These are phyloP conservation scores for Theristicus caerulescens DNA, from an alignment of 2,113 vertebrate genomes.

Conservation along the genomic window DNA sequence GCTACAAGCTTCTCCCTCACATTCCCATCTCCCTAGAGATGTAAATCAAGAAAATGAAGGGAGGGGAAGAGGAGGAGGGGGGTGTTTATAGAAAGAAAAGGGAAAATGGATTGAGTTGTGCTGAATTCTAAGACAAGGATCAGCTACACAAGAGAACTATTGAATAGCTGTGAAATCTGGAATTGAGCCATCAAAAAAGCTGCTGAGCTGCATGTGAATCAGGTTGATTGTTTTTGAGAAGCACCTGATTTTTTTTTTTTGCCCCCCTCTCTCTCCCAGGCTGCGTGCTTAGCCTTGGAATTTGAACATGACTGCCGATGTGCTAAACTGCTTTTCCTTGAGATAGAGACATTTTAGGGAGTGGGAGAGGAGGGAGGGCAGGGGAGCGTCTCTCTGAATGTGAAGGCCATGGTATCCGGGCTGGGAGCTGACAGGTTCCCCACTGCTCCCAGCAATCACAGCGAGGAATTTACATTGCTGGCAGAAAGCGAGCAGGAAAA, in stretches of 20 bases:
- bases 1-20: slow-evolving; percentile 69
- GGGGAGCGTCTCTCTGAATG: not conserved
- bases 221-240: slow-evolving; percentile 68
- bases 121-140: slow-evolving; percentile 75
- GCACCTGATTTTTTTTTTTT: slow-evolving; percentile 58
- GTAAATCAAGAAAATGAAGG: slow-evolving; percentile 72
- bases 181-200: slow-evolving; percentile 76
- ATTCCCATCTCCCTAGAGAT: slow-evolving; percentile 78
- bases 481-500: not conserved
- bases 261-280: not conserved
- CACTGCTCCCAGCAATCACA: not conserved
- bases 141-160: slow-evolving; percentile 74
- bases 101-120: slow-evolving; percentile 77
- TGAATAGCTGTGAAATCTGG: slow-evolving; percentile 78
- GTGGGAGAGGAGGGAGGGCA: not conserved
- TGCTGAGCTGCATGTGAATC: slow-evolving; percentile 68
- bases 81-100: slow-evolving; percentile 71
- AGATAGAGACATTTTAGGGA: slow-evolving; percentile 45
- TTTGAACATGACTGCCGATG: slow-evolving; percentile 59
- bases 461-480: not conserved
- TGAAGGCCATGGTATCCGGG: not conserved
- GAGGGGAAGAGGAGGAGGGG: slow-evolving; percentile 59
- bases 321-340: not conserved
- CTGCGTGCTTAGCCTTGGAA: slow-evolving; percentile 62
- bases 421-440: slow-evolving; percentile 29